These are phyloP conservation scores for Pristionchus entomophagus DNA, from an alignment of 2,888 invertebrate species.

Conservation along the genomic window DNA sequence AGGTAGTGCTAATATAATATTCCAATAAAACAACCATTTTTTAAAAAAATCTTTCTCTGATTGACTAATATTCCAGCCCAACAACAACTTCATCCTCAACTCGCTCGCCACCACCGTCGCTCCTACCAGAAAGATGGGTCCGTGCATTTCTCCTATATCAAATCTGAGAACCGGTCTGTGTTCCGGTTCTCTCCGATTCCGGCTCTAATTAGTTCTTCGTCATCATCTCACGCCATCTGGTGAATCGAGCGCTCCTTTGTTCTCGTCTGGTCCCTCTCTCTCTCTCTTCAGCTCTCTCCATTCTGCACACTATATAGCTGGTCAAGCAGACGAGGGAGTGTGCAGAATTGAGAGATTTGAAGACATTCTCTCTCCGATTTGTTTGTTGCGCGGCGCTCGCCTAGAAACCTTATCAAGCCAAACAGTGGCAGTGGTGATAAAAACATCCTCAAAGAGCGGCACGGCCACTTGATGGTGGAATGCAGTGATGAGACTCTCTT, in stretches of 20 bases:
- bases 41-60: no score
- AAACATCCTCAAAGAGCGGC: constrained; percentile 4
- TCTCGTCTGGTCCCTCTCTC: background rate
- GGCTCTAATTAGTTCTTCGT: constrained; percentile 35
- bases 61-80: constrained; percentile 49
- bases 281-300: no score
- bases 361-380: background rate
- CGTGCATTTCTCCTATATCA: background rate
- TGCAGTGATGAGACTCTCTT: background rate
- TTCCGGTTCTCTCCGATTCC: constrained; percentile 14
- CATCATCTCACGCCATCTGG: constrained; percentile 13
- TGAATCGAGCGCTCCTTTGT: constrained; percentile 1
- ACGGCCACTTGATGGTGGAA: background rate
- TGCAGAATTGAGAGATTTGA: no score
- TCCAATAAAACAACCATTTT: no score
- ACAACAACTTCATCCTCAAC: constrained; percentile 51
- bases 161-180: background rate
- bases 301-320: no score
- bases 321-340: no score
- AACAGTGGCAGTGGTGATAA: constrained; percentile 2
- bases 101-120: constrained; percentile 23
- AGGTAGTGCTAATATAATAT: no score
- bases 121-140: constrained; percentile 38
- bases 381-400: background rate
- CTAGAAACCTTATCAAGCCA: constrained; percentile 33